These are phyloP conservation scores for Oostethus manadensis DNA, from an alignment of 2,113 vertebrate genomes.

Conservation along the genomic window DNA sequence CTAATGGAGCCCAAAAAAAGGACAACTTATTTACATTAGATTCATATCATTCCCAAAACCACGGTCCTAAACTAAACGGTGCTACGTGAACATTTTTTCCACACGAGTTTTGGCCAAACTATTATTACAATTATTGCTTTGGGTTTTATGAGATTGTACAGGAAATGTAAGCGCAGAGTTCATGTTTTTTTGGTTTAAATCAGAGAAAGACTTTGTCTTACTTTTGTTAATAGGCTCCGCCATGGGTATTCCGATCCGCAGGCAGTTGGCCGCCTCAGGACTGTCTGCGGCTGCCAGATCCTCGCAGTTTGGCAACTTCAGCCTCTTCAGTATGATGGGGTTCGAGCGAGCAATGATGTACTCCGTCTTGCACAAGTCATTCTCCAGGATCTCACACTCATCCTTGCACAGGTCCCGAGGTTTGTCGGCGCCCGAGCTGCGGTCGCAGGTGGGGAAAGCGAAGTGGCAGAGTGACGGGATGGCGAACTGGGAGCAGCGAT, in stretches of 20 bases:
- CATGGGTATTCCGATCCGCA: constrained; percentile 96
- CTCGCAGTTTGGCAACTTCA: constrained; percentile 96
- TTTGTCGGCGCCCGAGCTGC: constrained; percentile 80
- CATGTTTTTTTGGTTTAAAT: neutral
- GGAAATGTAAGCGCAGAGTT: too few relatives aligned
- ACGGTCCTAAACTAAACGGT: too few relatives aligned
- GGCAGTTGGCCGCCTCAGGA: constrained; percentile 85
- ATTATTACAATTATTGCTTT: too few relatives aligned
- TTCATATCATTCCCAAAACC: too few relatives aligned
- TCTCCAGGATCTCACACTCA: constrained; percentile 96
- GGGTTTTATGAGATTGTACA: too few relatives aligned
- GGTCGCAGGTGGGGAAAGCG: constrained; percentile 93
- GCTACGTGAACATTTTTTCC: too few relatives aligned
- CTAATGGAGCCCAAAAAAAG: constrained; percentile 52
- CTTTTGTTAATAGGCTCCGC: constrained; percentile 95
- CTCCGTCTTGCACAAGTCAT: constrained; percentile 94
- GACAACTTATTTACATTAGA: neutral
- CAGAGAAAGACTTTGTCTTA: constrained; percentile 57
- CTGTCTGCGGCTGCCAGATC: constrained; percentile 88
- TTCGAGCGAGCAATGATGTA: constrained; percentile 98
- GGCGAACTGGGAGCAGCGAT: constrained; percentile 96
- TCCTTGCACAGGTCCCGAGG: constrained; percentile 93
- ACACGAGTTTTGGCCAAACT: too few relatives aligned
- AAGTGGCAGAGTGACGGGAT: constrained; percentile 97
- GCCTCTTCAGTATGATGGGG: constrained; percentile 90